A percentile compares a stretch with the other conserved stretches of the same genome.
phyloP scores from a whole-genome alignment of 2,888 invertebrate species.

The Drosophila falleni region DNA sequence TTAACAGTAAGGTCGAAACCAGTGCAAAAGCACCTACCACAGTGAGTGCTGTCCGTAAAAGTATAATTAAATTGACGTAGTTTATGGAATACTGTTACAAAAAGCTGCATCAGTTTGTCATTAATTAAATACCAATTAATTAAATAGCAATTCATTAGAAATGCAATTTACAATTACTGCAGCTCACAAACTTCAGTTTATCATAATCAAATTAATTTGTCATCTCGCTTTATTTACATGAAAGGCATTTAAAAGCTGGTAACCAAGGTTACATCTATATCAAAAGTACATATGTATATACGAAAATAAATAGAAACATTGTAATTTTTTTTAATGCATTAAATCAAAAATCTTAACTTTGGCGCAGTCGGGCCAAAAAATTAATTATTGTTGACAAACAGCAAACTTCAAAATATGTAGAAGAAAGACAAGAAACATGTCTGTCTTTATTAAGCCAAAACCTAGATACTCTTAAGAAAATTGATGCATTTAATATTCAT shows the following conservation, averaged over 20 bases:
- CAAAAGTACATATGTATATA: conserved; percentile 11
- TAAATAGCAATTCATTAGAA: conserved; percentile 10
- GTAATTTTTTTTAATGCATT: conserved; percentile 74
- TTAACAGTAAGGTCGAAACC: background rate
- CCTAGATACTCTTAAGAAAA: background rate
- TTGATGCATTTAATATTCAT: too few relatives aligned
- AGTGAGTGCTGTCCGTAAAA: background rate
- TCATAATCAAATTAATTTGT: conserved; percentile 12
- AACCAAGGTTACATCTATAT: conserved; percentile 20
- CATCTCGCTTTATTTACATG: background rate
- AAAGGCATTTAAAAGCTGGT: background rate
- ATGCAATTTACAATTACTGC: conserved; percentile 3
- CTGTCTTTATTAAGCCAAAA: background rate
- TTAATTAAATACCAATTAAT: conserved; percentile 3
- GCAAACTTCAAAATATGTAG: conserved; percentile 7
- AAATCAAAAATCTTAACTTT: conserved; percentile 69
- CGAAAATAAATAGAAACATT: conserved; percentile 59
- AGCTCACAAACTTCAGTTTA: conserved; percentile 1
- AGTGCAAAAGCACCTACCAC: background rate
- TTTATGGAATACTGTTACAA: background rate
- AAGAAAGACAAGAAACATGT: background rate
- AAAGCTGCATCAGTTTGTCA: background rate
- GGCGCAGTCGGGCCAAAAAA: conserved; percentile 58
- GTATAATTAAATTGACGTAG: background rate
- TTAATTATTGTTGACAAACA: conserved; percentile 75